These are phyloP conservation scores for Nyctibius grandis DNA, from an alignment of 2,797 vertebrate genomes.

Conservation along the genomic window DNA sequence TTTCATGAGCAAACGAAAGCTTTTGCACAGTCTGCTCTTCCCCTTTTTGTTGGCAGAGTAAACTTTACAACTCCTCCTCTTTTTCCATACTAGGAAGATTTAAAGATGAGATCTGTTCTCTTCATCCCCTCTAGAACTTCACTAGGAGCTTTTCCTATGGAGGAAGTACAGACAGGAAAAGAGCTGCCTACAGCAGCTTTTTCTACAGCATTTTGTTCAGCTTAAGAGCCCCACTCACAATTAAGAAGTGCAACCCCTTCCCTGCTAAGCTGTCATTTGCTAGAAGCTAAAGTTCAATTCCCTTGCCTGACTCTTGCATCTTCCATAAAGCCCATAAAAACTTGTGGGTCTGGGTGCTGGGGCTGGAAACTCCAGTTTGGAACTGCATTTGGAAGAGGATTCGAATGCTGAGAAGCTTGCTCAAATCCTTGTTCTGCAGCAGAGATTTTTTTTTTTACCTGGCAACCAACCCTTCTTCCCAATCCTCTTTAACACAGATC, in stretches of 20 bases:
- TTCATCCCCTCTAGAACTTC: neutral
- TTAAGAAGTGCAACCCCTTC: neutral
- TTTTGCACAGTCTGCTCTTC: neutral
- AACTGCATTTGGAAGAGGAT: neutral
- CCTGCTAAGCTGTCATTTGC: neutral
- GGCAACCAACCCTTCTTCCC: neutral
- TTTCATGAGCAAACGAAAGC: neutral
- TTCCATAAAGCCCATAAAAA: neutral
- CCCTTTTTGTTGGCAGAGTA: neutral
- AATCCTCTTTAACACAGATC: neutral
- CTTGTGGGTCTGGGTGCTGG: neutral
- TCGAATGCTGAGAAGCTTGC: neutral
- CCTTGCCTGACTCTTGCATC: fast-evolving
- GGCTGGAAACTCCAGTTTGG: neutral
- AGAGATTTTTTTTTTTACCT: neutral
- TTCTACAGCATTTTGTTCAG: neutral
- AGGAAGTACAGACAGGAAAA: neutral
- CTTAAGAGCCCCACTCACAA: neutral
- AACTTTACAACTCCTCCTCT: neutral
- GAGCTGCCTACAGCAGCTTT: neutral
- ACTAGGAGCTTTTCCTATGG: neutral
- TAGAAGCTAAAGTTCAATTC: neutral
- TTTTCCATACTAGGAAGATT: neutral
- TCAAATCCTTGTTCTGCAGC: neutral
- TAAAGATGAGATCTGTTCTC: neutral